Evolutionary conservation across 1,140 invertebrate genomes (phyloP).

Genomic region (Ooceraea biroi): DNA sequence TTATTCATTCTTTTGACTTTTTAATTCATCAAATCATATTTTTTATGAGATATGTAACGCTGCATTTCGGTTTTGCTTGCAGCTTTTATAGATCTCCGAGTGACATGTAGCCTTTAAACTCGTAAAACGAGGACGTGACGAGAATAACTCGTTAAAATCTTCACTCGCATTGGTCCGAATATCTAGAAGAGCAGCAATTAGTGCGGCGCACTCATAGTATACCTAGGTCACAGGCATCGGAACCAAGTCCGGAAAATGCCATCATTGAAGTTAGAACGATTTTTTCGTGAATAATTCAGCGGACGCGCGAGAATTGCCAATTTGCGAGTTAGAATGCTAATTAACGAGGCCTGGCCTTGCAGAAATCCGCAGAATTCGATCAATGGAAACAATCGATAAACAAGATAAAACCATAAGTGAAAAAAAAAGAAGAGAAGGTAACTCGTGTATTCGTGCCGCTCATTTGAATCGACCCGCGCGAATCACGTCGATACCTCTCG

Average conservation of each 20-base stretch:
- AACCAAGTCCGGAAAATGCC: background rate
- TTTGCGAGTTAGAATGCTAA: background rate
- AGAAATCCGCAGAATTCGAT: background rate
- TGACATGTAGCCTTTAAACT: constrained; percentile 21
- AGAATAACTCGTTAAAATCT: constrained; percentile 40
- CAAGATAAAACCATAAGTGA: background rate
- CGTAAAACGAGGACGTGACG: constrained; percentile 14
- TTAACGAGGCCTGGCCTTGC: constrained; percentile 2
- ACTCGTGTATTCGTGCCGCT: background rate
- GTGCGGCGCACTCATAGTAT: background rate
- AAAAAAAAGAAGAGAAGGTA: background rate
- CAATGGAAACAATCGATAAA: constrained; percentile 15
- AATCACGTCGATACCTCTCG: background rate
- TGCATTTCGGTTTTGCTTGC: background rate
- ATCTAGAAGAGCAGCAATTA: constrained; percentile 47
- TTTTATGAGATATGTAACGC: background rate
- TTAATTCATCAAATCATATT: background rate
- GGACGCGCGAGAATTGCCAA: constrained; percentile 9
- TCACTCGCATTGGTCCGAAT: constrained; percentile 25
- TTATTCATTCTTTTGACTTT: background rate
- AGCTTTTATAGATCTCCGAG: background rate
- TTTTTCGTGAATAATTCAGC: constrained; percentile 43
- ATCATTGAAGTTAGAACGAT: constrained; percentile 21
- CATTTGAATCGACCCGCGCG: background rate
- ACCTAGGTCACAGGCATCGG: background rate